These are phyloP conservation scores for Ptilodon capucinus DNA, from an alignment of 2,888 invertebrate species.

Conservation along the genomic window DNA sequence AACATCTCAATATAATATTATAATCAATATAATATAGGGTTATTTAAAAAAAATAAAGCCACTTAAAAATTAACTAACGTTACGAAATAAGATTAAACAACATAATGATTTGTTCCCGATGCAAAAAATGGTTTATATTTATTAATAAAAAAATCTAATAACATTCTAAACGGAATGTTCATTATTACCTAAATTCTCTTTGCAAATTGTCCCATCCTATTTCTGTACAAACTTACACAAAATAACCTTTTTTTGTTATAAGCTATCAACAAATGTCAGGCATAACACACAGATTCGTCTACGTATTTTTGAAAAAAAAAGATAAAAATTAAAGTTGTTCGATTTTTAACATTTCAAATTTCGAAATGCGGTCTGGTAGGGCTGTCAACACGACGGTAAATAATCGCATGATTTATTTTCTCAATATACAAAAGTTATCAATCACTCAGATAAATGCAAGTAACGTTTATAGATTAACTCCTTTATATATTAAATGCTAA, in stretches of 20 bases:
- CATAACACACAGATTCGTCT: conserved; percentile 70
- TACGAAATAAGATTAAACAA: conserved; percentile 82
- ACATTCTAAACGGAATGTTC: conserved; percentile 82
- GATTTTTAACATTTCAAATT: conserved; percentile 49
- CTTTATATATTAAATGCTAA: conserved; percentile 68
- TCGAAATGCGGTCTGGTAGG: conserved; percentile 78
- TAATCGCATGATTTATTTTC: conserved; percentile 45
- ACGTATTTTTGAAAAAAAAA: conserved; percentile 57
- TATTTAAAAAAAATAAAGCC: conserved; percentile 78
- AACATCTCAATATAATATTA: conserved; percentile 80
- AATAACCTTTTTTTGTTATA: conserved; percentile 68
- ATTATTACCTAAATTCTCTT: conserved; percentile 81
- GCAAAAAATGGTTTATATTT: conserved; percentile 70
- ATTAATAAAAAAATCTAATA: conserved; percentile 74
- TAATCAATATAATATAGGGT: conserved; percentile 67
- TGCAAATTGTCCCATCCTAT: conserved; percentile 83
- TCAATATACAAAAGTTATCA: conserved; percentile 56
- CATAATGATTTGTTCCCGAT: conserved; percentile 82
- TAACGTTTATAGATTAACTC: conserved; percentile 63
- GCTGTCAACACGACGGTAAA: conserved; percentile 62
- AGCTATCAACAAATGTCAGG: conserved; percentile 77
- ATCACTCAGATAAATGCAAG: conserved; percentile 70
- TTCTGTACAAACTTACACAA: conserved; percentile 81
- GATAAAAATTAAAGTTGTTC: conserved; percentile 70
- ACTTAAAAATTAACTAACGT: conserved; percentile 81